Percentiles rank a stretch among this genome's conserved stretches.
These are phyloP conservation scores for Callinectes sapidus DNA, from an alignment of 2,888 invertebrate species.

Conservation along the genomic window DNA sequence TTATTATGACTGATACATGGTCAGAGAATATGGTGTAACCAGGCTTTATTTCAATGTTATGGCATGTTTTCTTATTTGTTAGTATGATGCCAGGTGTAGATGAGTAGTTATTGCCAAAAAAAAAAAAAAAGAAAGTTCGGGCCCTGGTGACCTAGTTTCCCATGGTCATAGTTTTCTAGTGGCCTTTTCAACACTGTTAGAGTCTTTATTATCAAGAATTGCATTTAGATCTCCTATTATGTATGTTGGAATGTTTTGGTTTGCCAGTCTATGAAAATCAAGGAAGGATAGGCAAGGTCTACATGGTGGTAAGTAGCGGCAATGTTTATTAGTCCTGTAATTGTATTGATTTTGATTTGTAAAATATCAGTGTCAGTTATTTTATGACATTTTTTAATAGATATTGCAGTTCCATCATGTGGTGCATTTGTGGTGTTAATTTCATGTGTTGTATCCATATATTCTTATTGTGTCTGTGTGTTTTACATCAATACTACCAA, in stretches of 20 bases:
- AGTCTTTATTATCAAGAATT: not conserved
- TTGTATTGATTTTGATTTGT: not conserved
- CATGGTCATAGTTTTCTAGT: not conserved
- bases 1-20: no score
- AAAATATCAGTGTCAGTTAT: not conserved
- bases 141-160: not conserved
- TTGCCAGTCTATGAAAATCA: not conserved
- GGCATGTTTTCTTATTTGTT: not conserved
- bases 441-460: not conserved
- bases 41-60: no score
- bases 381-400: not conserved
- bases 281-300: not conserved
- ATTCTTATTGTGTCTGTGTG: not conserved
- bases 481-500: not conserved
- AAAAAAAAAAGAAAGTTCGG: not conserved
- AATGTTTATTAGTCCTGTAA: not conserved
- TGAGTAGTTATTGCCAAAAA: not conserved
- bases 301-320: not conserved
- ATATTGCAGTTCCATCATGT: not conserved
- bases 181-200: not conserved
- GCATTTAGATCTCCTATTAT: slow-evolving; percentile 14
- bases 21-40: no score
- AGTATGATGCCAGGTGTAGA: slow-evolving; percentile 6
- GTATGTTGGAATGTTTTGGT: not conserved
- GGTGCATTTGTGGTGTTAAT: not conserved